These are phyloP conservation scores for Cotesia vestalis DNA, from an alignment of 1,140 invertebrate species.

Conservation along the genomic window DNA sequence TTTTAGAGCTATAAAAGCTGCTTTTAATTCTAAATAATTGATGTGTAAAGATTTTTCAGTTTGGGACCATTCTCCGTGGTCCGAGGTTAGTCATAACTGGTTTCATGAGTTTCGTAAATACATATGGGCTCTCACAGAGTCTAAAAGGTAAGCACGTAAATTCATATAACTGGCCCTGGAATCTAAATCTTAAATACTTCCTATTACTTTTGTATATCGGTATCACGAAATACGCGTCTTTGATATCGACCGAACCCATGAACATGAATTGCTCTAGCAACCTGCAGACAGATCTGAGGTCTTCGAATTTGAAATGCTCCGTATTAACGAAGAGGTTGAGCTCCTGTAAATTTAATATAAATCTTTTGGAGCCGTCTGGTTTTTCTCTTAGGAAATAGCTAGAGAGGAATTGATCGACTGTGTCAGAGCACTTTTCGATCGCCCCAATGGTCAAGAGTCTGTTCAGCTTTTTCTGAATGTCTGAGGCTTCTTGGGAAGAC, in stretches of 20 bases:
- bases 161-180: not conserved
- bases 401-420: constrained; percentile 12
- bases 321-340: constrained; percentile 13
- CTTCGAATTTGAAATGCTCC: constrained; percentile 26
- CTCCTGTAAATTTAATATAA: constrained; percentile 24
- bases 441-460: not conserved
- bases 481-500: constrained; percentile 1
- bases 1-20: constrained; percentile 14
- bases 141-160: constrained; percentile 20
- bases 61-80: constrained; percentile 8
- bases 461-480: not conserved
- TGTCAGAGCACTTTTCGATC: not conserved
- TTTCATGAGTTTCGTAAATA: constrained; percentile 18
- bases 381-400: constrained; percentile 17
- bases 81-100: constrained; percentile 4
- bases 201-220: not conserved
- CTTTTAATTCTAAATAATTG: constrained; percentile 23
- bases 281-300: constrained; percentile 17
- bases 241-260: not conserved
- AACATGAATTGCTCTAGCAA: not conserved
- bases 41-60: constrained; percentile 15
- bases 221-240: constrained; percentile 4
- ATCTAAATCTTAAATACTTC: constrained; percentile 2
- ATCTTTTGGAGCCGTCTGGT: constrained; percentile 21
- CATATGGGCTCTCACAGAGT: not conserved